Base-by-base conservation (phyloP, 2,113 vertebrate species). In the Pomatorhinus ruficollis region DNA sequence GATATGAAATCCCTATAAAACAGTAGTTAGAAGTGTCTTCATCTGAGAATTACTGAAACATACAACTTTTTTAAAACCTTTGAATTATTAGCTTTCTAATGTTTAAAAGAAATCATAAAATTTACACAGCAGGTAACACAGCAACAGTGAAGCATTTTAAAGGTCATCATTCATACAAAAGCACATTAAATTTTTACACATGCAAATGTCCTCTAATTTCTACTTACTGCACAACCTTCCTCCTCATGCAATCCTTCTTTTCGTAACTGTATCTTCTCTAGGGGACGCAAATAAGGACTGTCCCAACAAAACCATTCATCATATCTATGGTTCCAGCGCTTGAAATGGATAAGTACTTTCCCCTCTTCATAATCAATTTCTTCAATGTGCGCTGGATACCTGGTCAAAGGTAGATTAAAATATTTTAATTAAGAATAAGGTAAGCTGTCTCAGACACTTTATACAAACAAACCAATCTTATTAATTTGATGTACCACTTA, bases 251-350 rank as follows among this genome's bases (percentile, higher is more conserved):
- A 97, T 57, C 99, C 99, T 97, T 99, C 99, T 89, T 98, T 98
- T 79, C 99, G 98, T 86, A 99, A 97, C 89, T 99, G 99, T 96
- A 99, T 98, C 88, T 99, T 98, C 96, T 99, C 99, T 97, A 99
- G 96, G 3, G 99, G 99, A 39, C 99, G 98, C 59, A 99, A 97
- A 85, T 99, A 99, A 45, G 99, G 98, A 40, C 99, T 99, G 96
- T 97, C 99, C 99, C 99, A 99, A 60, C 99, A 99, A 88, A 99
- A 99, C 99, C 99, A 99, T 74, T 99, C 99, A 75, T 99, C 98
- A 0, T 99, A 99, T 61, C 99, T 98, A 47, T 99, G 99, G 96
- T 99, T 99, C 99, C 99, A 99, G 93, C 99, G 99, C 19, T 98
- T 98, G 95, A 99, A 99, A 96, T 99, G 99, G 89, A 99, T 98